Conservation (phyloP, 2,797 vertebrate genomes). For the Argya squamiceps region DNA sequence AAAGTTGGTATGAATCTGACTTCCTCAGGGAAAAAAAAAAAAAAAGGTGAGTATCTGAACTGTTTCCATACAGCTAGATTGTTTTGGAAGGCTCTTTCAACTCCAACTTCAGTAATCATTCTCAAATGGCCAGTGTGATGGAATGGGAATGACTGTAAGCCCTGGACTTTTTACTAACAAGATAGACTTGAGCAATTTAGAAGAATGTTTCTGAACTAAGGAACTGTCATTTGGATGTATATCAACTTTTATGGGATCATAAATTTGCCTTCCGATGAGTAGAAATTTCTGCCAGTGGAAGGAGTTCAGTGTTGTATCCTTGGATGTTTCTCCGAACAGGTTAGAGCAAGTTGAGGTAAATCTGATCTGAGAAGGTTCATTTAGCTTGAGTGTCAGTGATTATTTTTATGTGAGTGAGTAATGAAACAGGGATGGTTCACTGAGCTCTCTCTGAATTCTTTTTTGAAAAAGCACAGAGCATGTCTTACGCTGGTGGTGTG, state of each 20-base stretch:
- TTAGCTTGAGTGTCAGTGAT: background rate
- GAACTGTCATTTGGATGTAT: background rate
- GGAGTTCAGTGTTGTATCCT: background rate
- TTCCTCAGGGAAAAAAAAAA: background rate
- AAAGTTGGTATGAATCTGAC: background rate
- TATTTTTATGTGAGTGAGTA: background rate
- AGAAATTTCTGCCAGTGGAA: background rate
- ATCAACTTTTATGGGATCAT: background rate
- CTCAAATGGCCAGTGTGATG: background rate
- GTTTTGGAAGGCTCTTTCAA: background rate
- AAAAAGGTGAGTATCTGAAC: background rate
- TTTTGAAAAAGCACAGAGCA: background rate
- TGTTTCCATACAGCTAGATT: background rate
- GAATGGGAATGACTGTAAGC: background rate
- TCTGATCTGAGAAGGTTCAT: background rate
- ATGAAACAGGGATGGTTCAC: background rate
- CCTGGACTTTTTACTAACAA: background rate
- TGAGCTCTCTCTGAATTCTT: background rate
- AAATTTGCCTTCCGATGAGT: background rate
- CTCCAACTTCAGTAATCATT: background rate
- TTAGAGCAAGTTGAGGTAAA: background rate
- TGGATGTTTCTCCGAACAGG: background rate
- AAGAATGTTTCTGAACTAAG: background rate
- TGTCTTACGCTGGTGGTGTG: fast-evolving
- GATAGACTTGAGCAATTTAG: background rate